phyloP scores from a whole-genome alignment of 2,113 vertebrate genomes.

The Connochaetes taurinus region DNA sequence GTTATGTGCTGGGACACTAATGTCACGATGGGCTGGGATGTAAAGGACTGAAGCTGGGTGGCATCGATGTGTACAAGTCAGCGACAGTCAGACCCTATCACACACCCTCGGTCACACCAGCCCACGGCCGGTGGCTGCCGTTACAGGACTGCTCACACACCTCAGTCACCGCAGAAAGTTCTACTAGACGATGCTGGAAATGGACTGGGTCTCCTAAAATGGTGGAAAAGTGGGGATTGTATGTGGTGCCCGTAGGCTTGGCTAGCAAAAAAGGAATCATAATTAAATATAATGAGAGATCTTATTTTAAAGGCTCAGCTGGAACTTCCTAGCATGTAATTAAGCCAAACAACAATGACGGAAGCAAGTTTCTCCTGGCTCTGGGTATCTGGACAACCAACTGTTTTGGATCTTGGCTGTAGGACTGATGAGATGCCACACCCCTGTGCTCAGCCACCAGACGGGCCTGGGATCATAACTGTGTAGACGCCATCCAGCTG shows the following conservation, averaged over 20 bases:
- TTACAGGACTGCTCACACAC: no score
- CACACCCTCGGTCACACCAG: background rate
- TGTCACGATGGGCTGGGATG: background rate
- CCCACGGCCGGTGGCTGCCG: background rate
- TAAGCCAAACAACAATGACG: slow-evolving; percentile 58
- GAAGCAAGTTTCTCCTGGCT: slow-evolving; percentile 63
- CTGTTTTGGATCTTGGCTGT: slow-evolving; percentile 49
- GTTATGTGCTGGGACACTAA: background rate
- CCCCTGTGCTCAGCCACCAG: slow-evolving; percentile 28
- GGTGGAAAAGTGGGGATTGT: background rate
- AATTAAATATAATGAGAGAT: background rate
- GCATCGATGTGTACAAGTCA: background rate
- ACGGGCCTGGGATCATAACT: slow-evolving; percentile 1
- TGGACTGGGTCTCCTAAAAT: fast-evolving
- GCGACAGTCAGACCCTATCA: background rate
- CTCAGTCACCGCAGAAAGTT: background rate
- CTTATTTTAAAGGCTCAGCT: background rate
- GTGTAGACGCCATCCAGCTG: slow-evolving; percentile 5
- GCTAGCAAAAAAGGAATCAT: background rate
- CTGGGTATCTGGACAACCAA: slow-evolving; percentile 26
- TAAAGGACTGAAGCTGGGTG: background rate
- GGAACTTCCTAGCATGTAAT: slow-evolving; percentile 33
- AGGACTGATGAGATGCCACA: background rate
- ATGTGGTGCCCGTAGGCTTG: background rate
- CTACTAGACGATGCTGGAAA: background rate